phyloP scores from a whole-genome alignment of 2,888 invertebrate genomes.

The Lamproptera curius region DNA sequence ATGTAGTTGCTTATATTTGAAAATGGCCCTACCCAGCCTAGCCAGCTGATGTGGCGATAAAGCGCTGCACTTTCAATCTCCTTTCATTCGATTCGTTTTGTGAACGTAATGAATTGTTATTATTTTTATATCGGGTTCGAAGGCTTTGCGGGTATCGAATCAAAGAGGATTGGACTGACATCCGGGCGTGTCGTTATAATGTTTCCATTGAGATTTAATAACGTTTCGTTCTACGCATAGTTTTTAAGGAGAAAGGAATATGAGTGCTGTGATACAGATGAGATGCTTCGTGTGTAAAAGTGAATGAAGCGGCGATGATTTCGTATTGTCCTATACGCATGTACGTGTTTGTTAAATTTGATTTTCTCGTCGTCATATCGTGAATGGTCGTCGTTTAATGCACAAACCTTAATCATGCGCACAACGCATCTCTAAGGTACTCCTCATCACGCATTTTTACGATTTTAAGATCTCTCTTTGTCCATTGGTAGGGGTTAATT shows the following conservation, averaged over 20 bases:
- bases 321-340: conserved; percentile 18
- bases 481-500: conserved; percentile 15
- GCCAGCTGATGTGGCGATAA: not conserved
- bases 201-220: conserved; percentile 42
- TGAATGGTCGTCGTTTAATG: conserved; percentile 15
- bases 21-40: too few species aligned
- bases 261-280: conserved; percentile 71
- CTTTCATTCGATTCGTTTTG: conserved; percentile 24
- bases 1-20: conserved; percentile 8
- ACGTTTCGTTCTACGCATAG: conserved; percentile 48
- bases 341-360: conserved; percentile 12
- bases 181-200: conserved; percentile 32
- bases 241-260: conserved; percentile 51
- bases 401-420: conserved; percentile 20
- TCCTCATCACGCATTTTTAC: conserved; percentile 6
- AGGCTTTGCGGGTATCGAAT: conserved; percentile 25
- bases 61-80: conserved; percentile 26
- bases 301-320: conserved; percentile 37
- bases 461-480: conserved; percentile 9
- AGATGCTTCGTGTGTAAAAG: conserved; percentile 49
- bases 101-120: conserved; percentile 5
- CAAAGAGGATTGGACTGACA: conserved; percentile 33
- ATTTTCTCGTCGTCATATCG: conserved; percentile 15
- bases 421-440: conserved; percentile 16
- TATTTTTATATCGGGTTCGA: conserved; percentile 17